Base-by-base conservation (phyloP, 2,888 invertebrate genomes). In the Cerastoderma edule region DNA sequence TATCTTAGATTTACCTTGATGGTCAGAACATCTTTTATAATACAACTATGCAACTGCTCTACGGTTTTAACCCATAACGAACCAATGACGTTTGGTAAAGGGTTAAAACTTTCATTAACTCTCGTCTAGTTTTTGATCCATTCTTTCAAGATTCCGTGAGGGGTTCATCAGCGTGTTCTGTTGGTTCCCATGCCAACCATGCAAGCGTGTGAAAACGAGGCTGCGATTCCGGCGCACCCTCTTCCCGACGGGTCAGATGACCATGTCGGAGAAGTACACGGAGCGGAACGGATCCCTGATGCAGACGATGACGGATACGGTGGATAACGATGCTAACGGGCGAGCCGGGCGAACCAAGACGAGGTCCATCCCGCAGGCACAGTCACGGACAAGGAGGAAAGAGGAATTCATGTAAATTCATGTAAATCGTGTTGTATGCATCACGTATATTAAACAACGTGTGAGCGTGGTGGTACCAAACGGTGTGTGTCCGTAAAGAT, bases 161-260 rank as follows among this genome's bases (percentile, higher is more conserved):
- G 98, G 98, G 10, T 98, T 98, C 93, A 96, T 96, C 90, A 96
- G 97, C 92, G 96, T 97, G 92, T 98, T 98, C 93, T 96, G 96
- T 89, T 98, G 97, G 94, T 96, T 97, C 89, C 96, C 96, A 3
- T 95, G 95, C 88, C 95, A 97, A 46, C 85, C 85, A 1, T 89
- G 89, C 74, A 84, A 86, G 54, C 78, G 80, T 46, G 78, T 79
- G 5, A 80, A 84, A 35, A 83, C 86, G 54, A 79, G 83, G 50
- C 80, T 85, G 28, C 71, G 86, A 28, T 84, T 85, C 63, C 86
- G 86, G 73, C 78, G 87, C 28, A 85, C 85, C 10, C 79, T 87
- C 66, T 87, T 85, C 77, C 85, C 87, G 67, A 77, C 85, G 19
- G 84, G 86, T 5, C 82, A 80, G 60, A 84, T 85, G 67, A 85